phyloP scores from a whole-genome alignment of 2,888 invertebrate species.

The Mesopsocus fuscifrons region DNA sequence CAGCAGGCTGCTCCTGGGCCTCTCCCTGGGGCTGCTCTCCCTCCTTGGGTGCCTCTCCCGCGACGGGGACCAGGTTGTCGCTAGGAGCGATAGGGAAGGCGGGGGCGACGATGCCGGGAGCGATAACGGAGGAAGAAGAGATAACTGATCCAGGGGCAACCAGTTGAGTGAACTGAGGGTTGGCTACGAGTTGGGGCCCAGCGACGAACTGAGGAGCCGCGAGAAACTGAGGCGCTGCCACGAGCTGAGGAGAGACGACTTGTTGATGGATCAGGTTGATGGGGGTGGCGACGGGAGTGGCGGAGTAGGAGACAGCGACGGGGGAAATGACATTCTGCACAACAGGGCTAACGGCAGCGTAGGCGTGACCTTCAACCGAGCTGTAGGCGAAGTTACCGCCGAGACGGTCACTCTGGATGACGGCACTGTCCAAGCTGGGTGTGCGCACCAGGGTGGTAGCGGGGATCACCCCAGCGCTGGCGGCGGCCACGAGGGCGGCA shows the following conservation, averaged over 20 bases:
- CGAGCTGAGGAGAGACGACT: background rate
- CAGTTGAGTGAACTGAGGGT: no score
- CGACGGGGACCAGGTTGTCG: slow-evolving; percentile 7
- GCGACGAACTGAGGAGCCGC: background rate
- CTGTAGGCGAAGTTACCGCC: slow-evolving; percentile 36
- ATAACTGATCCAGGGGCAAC: slow-evolving; percentile 7
- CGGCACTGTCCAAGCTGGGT: slow-evolving; percentile 30
- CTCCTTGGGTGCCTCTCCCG: no score
- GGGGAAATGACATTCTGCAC: slow-evolving; percentile 23
- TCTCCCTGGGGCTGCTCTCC: no score
- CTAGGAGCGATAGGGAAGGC: slow-evolving; percentile 13
- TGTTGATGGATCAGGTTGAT: background rate
- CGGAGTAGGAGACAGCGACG: slow-evolving; percentile 23
- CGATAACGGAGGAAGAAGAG: slow-evolving; percentile 12
- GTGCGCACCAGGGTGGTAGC: slow-evolving; percentile 24
- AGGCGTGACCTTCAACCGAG: slow-evolving; percentile 31
- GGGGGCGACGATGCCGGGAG: slow-evolving; percentile 13
- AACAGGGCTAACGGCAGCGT: slow-evolving; percentile 26
- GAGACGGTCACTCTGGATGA: slow-evolving; percentile 30
- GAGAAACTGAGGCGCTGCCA: no score
- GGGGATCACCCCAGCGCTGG: slow-evolving; percentile 16
- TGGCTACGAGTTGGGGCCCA: background rate
- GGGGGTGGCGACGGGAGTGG: slow-evolving; percentile 17
- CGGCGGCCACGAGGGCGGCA: slow-evolving; percentile 14
- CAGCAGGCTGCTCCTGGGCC: no score